Conservation (phyloP, 2,888 invertebrate species). For the Ennomos erosarius region DNA sequence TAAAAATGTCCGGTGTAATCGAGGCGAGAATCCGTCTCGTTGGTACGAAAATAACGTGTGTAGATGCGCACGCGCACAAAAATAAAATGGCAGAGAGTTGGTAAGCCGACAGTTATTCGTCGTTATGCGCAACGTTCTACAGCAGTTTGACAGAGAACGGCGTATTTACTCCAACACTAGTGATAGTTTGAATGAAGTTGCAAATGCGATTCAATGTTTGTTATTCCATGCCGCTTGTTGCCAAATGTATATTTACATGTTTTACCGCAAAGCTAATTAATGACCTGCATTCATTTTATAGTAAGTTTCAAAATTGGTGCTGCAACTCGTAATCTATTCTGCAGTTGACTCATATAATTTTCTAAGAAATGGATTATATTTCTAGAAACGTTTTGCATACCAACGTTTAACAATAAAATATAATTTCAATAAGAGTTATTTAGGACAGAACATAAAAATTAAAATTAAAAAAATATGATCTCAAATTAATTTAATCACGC, state of each 20-base stretch:
- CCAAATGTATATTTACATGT: slow-evolving; percentile 29
- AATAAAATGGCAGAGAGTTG: slow-evolving; percentile 70
- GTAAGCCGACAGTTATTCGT: slow-evolving; percentile 64
- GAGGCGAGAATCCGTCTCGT: slow-evolving; percentile 69
- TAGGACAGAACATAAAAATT: no score
- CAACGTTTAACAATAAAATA: no score
- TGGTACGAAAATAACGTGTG: slow-evolving; percentile 70
- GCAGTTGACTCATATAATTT: neutral
- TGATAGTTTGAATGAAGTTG: slow-evolving; percentile 61
- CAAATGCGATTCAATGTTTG: slow-evolving; percentile 49
- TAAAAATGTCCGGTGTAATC: slow-evolving; percentile 72
- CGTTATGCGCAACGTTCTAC: slow-evolving; percentile 61
- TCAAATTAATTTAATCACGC: slow-evolving; percentile 2
- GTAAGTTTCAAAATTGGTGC: slow-evolving; percentile 4
- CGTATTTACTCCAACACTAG: slow-evolving; percentile 54
- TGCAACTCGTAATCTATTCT: neutral
- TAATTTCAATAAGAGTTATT: no score
- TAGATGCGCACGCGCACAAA: slow-evolving; percentile 59
- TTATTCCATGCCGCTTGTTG: slow-evolving; percentile 42
- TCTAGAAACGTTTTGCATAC: no score
- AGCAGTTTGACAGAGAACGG: slow-evolving; percentile 63
- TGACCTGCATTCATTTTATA: slow-evolving; percentile 12
- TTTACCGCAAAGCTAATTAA: slow-evolving; percentile 28
- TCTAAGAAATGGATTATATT: neutral
- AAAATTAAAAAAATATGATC: no score